These are phyloP conservation scores for Bombus impatiens DNA, from an alignment of 1,140 invertebrate species.

Conservation along the genomic window DNA sequence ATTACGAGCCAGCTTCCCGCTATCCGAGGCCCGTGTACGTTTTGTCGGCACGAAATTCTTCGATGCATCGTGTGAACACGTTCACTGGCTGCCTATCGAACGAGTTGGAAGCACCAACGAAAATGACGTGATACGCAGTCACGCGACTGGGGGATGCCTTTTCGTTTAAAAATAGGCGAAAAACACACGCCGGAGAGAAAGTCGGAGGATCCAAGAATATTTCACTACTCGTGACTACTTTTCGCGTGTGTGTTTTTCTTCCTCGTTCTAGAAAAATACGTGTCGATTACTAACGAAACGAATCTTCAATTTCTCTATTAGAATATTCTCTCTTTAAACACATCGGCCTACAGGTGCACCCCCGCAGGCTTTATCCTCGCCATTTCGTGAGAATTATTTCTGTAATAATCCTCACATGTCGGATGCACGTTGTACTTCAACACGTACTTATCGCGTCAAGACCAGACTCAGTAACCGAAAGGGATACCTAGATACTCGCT, in stretches of 20 bases:
- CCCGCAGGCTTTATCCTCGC: background rate
- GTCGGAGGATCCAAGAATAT: background rate
- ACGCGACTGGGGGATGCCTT: background rate
- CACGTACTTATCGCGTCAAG: conserved; percentile 8
- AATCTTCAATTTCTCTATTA: no score
- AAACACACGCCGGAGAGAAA: background rate
- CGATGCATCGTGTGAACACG: conserved; percentile 51
- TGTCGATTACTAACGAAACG: background rate
- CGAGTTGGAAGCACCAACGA: background rate
- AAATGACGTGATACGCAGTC: conserved; percentile 10
- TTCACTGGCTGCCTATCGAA: background rate
- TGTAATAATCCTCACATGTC: background rate
- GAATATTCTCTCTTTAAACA: no score
- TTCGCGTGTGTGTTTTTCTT: background rate
- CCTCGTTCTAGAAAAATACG: background rate
- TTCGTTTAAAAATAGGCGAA: background rate
- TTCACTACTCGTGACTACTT: background rate
- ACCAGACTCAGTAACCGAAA: background rate
- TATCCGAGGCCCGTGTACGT: conserved; percentile 41
- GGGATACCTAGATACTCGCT: background rate
- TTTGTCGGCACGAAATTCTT: conserved; percentile 64
- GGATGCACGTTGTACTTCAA: background rate
- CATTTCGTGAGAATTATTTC: conserved; percentile 2
- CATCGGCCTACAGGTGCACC: background rate
- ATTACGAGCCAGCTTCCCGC: conserved; percentile 64